Evolutionary conservation across 2,888 invertebrate species (phyloP).

Genomic region (Ophioninae sp.): DNA sequence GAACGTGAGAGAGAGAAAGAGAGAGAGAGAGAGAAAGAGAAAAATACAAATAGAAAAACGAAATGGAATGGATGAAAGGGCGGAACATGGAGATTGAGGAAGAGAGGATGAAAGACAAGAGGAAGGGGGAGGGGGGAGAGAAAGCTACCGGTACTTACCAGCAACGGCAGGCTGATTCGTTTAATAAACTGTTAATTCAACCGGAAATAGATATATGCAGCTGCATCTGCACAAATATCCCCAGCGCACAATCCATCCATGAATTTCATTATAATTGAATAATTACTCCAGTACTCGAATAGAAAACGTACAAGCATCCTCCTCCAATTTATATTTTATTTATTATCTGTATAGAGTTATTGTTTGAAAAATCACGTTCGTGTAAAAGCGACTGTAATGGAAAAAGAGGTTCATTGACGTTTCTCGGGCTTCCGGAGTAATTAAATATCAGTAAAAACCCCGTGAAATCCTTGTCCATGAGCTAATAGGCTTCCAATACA

Average conservation of each 20-base stretch:
- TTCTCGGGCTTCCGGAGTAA: conserved; percentile 49
- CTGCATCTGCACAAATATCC: conserved; percentile 18
- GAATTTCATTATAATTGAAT: conserved; percentile 48
- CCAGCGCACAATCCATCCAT: conserved; percentile 5
- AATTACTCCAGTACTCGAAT: conserved; percentile 21
- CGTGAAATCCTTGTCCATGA: conserved; percentile 9
- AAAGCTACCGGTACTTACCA: conserved; percentile 31
- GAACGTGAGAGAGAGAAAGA: not conserved
- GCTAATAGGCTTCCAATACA: conserved; percentile 10
- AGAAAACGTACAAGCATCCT: conserved; percentile 22
- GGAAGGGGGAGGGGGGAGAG: not conserved
- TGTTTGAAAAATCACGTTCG: conserved; percentile 3
- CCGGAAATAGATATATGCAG: conserved; percentile 61
- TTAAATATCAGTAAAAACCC: conserved; percentile 26
- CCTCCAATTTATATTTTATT: conserved; percentile 1
- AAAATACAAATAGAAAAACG: too few relatives aligned
- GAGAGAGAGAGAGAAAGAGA: not conserved
- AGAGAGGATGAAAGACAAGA: not conserved
- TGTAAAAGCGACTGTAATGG: not conserved
- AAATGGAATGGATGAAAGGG: conserved; percentile 14
- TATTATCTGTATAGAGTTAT: conserved; percentile 4
- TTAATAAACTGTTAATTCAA: conserved; percentile 61
- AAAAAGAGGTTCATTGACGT: conserved; percentile 14
- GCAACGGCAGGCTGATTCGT: conserved; percentile 37
- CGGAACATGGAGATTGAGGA: not conserved